Evolutionary conservation across 1,140 invertebrate species (phyloP), one percentile per base, ranked within the genome.

Genomic region (Drosophila sproati): DNA sequence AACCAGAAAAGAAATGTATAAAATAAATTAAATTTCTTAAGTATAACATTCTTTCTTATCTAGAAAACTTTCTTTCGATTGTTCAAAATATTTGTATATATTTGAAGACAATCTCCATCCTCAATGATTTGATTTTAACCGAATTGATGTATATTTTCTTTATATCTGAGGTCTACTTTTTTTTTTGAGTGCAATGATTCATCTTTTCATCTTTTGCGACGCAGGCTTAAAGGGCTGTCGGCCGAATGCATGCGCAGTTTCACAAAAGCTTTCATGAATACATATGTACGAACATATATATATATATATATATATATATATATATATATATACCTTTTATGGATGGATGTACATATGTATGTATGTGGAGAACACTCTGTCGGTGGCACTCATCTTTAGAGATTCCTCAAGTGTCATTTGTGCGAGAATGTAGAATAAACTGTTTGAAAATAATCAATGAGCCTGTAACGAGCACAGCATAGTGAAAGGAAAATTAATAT

Each of bases 401-500:
- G 71, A 77, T 74, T 73, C 75, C 75, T 77, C 75, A 77, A 77
- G 75, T 77, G 75, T 63, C 75, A 77, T 29, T 4, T 45, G 56
- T 7, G 60, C 48, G 50, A 74, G 56, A 67, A 61, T 56, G 56
- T 61, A 34, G 61, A 60, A 66, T 60, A 32, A 52, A 59, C 39
- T 64, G 51, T 10, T 41, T 63, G 52, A 73, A 80, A 89, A 89
- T 89, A 89, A 89, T 89, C 86, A 89, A 89, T 89, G 85, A 71
- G 63, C 20, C 29, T 66, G 60, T 54, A 54, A 31, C 39, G 73
- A 34, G 5, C 34, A 5, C 34, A 34, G 31, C 76, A 52, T 61
- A 83, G 75, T 69, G 78, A 87, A 73, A 81, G 51, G 59, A 81
- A 73, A 67, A 50, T 64, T 37, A 37, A 51, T 39, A 55, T 2